Conservation (phyloP, 2,113 vertebrate genomes). For the Australoheros scitulus region DNA sequence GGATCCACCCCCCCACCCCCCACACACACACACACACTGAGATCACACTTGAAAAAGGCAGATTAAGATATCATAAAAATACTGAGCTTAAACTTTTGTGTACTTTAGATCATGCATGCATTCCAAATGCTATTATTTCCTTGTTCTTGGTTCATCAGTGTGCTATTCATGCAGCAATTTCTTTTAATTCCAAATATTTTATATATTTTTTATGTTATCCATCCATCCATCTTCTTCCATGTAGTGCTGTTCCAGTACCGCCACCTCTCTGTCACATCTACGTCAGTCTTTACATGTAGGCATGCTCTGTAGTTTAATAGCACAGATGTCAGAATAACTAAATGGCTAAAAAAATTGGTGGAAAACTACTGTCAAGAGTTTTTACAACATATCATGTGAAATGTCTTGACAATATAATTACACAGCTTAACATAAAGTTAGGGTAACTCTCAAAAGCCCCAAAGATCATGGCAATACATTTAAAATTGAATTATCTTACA, state of each 20-base stretch:
- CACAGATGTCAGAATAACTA: slow-evolving; percentile 27
- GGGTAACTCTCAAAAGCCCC: not conserved
- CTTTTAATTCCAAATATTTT: not conserved
- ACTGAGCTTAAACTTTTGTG: no score
- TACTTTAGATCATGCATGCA: no score
- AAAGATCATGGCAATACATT: slow-evolving; percentile 4
- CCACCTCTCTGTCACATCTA: not conserved
- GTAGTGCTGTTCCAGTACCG: not conserved
- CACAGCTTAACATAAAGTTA: not conserved
- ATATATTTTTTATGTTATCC: not conserved
- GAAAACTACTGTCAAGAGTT: slow-evolving; percentile 19
- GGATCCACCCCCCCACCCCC: no score
- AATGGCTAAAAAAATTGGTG: slow-evolving; percentile 19
- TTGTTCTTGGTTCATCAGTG: not conserved
- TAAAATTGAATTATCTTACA: slow-evolving; percentile 15
- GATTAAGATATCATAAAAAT: not conserved
- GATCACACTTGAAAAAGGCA: not conserved
- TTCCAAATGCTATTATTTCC: not conserved
- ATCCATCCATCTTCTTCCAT: no score
- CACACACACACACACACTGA: no score
- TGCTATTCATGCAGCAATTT: not conserved
- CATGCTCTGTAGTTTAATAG: slow-evolving; percentile 21
- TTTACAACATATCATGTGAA: slow-evolving; percentile 23
- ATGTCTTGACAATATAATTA: slow-evolving; percentile 28
- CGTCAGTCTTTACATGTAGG: slow-evolving; percentile 3